A percentile compares a stretch with the other conserved stretches of the same genome.
Conservation (phyloP, 2,113 vertebrate species). For the Dipodomys spectabilis region DNA sequence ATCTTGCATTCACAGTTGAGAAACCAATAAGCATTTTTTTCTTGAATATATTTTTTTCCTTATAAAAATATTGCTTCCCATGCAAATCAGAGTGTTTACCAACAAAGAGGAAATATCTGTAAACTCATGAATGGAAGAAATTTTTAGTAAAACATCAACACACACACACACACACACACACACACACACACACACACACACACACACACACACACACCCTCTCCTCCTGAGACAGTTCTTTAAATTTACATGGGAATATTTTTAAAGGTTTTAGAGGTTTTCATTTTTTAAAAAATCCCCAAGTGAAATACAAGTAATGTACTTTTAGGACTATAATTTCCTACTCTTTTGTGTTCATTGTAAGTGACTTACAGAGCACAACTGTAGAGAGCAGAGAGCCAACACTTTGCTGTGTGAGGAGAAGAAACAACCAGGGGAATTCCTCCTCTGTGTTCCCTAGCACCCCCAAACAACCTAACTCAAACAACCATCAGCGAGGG, state of each 20-base stretch:
- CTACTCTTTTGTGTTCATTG: not conserved
- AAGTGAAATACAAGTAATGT: not conserved
- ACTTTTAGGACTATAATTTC: not conserved
- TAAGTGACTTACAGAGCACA: not conserved
- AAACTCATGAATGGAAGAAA: not conserved
- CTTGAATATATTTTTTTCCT: not conserved
- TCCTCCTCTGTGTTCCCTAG: too few species aligned
- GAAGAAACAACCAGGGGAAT: not conserved
- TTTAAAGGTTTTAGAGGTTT: constrained; percentile 5
- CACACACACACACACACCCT: not conserved
- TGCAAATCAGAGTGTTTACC: not conserved
- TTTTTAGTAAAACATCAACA: not conserved
- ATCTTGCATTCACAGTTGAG: not conserved
- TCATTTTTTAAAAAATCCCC: not conserved
- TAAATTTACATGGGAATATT: not conserved
- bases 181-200: not conserved
- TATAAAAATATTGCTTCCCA: not conserved
- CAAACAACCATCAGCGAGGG: too few species aligned
- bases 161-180: not conserved
- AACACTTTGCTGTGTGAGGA: not conserved
- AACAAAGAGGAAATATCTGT: not conserved
- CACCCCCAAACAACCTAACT: too few species aligned
- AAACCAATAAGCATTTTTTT: not conserved
- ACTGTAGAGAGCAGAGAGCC: not conserved
- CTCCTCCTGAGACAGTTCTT: not conserved